Base-by-base conservation (phyloP, 2,888 invertebrate genomes). In the Prenolepis imparis region DNA sequence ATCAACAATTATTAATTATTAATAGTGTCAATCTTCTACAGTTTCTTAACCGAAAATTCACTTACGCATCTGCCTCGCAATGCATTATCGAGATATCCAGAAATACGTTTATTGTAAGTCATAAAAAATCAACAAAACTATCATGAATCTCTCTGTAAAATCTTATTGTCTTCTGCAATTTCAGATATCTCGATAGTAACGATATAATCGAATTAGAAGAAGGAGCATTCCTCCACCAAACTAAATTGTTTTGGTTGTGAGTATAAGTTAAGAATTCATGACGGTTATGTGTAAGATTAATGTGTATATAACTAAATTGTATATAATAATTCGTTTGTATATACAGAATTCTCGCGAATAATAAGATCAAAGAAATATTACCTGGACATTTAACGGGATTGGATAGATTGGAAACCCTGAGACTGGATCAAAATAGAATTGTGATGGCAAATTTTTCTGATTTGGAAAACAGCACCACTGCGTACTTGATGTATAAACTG, bases 341-440 rank as follows among this genome's bases (percentile, higher is more conserved):
- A 89, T 32, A 32, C 84, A 95, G 95, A 86, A 87, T 92, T 77
- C 84, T 95, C n/a, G 89, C 92, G 24, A 83, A 92, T 24, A 95
- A 95, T 89, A 87, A 88, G n/a, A 91, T 95, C 61, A 92, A 90
- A 57, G 90, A 92, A 86, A 89, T 96, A 83, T 91, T 93, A 5
- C 83, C 88, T 9, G 95, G 95, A 32, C 93, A 95, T 28, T 95
- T 96, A 57, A 86, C 88, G 52, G 95, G 95, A 39, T 91, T 96
- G 57, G 78, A 83, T 0, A 93, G 94, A 1, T 91, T 96, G 41
- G 92, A 94, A 68, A 95, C 95, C 94, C 91, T 96, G 28, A 94
- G 95, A 87, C 88, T 96, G 41, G 93, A 95, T 55, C 93, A 95
- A 66, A 96, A 96, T 91, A 91, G 92, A 82, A 92, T 96, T 68